A percentile compares a stretch with the other conserved stretches of the same genome.
phyloP scores from a whole-genome alignment of 1,140 invertebrate species.

The Trichoplusia ni region DNA sequence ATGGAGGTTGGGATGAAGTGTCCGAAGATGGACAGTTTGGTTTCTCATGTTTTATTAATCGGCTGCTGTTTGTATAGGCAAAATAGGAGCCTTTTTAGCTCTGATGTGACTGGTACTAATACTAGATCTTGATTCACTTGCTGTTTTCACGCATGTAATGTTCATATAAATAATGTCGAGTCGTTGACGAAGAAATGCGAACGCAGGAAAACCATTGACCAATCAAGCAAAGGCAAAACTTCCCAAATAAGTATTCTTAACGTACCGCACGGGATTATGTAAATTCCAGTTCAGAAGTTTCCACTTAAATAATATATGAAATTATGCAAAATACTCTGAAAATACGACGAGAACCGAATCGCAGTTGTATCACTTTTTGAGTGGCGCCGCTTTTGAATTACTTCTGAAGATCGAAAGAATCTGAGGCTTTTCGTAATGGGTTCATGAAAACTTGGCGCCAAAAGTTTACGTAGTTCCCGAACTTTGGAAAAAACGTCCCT shows the following conservation, averaged over 20 bases:
- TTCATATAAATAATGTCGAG: no score
- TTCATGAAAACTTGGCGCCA: not conserved
- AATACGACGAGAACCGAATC: constrained; percentile 30
- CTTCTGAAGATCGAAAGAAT: not conserved
- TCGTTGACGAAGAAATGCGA: no score
- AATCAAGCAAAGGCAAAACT: constrained; percentile 15
- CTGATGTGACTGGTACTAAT: not conserved
- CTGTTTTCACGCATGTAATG: no score
- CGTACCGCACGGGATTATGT: constrained; percentile 46
- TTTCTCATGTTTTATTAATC: constrained; percentile 8
- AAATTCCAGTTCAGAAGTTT: constrained; percentile 46
- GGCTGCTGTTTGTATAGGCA: not conserved
- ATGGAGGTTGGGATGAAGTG: not conserved
- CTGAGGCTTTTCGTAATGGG: not conserved
- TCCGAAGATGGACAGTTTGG: not conserved
- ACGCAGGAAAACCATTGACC: constrained; percentile 29
- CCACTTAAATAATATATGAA: constrained; percentile 65
- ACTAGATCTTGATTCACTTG: no score
- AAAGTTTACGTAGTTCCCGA: not conserved
- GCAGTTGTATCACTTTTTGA: constrained; percentile 48
- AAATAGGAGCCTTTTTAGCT: not conserved
- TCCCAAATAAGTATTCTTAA: constrained; percentile 48
- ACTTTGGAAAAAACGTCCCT: not conserved
- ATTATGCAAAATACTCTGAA: constrained; percentile 52
- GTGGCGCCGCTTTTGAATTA: constrained; percentile 6